Percentiles rank a stretch among this genome's conserved stretches.
Evolutionary conservation across 2,888 invertebrate genomes (phyloP).

Genomic region (Scaptomyza tumidula): DNA sequence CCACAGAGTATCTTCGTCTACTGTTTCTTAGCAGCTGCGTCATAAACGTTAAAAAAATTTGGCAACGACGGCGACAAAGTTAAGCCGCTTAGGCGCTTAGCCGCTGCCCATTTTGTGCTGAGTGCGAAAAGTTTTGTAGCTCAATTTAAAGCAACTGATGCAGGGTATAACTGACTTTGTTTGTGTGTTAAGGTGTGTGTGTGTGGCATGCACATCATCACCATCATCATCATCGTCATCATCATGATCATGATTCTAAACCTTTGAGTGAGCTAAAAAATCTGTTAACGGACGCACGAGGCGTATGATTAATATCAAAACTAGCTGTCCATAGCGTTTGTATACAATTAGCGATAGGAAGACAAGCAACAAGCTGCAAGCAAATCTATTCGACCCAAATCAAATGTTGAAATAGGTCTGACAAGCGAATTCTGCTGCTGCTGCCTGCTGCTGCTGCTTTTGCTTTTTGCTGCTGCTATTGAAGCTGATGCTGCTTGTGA

Average conservation of each 20-base stretch:
- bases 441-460: background rate
- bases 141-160: slow-evolving; percentile 46
- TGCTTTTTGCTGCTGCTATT: slow-evolving; percentile 1
- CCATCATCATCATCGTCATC: background rate
- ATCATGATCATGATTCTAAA: background rate
- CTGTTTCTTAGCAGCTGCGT: background rate
- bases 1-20: slow-evolving; percentile 8
- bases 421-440: slow-evolving; percentile 39
- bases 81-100: slow-evolving; percentile 75
- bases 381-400: slow-evolving; percentile 62
- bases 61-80: slow-evolving; percentile 62
- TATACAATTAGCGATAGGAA: slow-evolving; percentile 71
- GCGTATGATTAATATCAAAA: slow-evolving; percentile 52
- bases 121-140: slow-evolving; percentile 69
- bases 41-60: slow-evolving; percentile 63
- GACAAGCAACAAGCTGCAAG: slow-evolving; percentile 36
- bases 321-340: slow-evolving; percentile 60
- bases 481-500: slow-evolving; percentile 2
- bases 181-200: background rate
- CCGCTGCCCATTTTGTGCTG: slow-evolving; percentile 61
- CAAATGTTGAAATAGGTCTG: slow-evolving; percentile 79
- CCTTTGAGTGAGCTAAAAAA: slow-evolving; percentile 26
- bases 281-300: slow-evolving; percentile 31
- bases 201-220: slow-evolving; percentile 5
- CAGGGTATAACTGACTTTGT: slow-evolving; percentile 14